These are phyloP conservation scores for Hypolimnas misippus DNA, from an alignment of 2,888 invertebrate species.

Conservation along the genomic window DNA sequence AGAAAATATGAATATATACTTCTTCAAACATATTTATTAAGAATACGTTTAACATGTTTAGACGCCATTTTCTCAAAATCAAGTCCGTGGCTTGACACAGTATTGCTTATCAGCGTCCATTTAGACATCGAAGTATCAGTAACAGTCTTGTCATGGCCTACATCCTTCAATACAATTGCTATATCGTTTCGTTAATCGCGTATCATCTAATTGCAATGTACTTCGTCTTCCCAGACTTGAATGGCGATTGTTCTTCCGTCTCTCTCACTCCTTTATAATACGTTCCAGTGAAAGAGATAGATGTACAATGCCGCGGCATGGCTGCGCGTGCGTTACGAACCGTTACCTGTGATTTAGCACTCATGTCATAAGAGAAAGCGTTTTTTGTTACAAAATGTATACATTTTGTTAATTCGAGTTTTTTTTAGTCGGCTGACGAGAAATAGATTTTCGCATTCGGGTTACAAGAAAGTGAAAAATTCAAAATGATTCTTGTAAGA, in stretches of 20 bases:
- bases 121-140: no score
- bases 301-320: constrained; percentile 32
- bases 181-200: constrained; percentile 60
- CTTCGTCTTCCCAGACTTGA: constrained; percentile 65
- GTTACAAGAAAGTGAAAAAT: no score
- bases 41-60: no score
- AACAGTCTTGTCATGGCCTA: constrained; percentile 3
- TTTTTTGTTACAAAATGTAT: not conserved
- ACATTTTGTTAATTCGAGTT: constrained; percentile 5
- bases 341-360: constrained; percentile 45
- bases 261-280: constrained; percentile 45
- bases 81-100: no score
- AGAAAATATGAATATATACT: no score
- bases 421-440: no score
- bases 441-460: no score
- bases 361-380: constrained; percentile 36
- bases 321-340: constrained; percentile 48
- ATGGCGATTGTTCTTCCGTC: constrained; percentile 66
- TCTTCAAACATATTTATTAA: no score
- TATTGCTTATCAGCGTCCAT: no score
- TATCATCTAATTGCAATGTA: constrained; percentile 55
- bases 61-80: no score
- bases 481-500: no score
- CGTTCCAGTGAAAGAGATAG: constrained; percentile 36
- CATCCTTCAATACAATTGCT: constrained; percentile 33